phyloP scores from a whole-genome alignment of 2,888 invertebrate species.

The Trichacis sp. region DNA sequence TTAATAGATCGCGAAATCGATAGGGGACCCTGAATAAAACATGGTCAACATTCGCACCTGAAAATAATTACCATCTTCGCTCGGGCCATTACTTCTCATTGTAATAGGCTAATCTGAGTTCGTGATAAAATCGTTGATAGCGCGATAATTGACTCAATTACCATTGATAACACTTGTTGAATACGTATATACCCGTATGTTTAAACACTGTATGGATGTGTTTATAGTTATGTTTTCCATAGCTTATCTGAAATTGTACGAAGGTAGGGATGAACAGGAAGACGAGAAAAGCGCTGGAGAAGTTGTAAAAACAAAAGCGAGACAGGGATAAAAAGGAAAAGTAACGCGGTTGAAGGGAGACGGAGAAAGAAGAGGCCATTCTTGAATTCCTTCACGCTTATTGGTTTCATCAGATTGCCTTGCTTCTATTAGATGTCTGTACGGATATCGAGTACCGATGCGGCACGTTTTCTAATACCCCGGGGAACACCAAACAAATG shows the following conservation, averaged over 20 bases:
- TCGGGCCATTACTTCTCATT: not conserved
- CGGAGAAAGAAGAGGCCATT: conserved; percentile 39
- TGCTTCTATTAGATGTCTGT: conserved; percentile 63
- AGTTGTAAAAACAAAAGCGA: conserved; percentile 32
- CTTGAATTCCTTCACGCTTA: conserved; percentile 66
- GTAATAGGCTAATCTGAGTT: conserved; percentile 16
- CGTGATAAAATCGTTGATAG: conserved; percentile 19
- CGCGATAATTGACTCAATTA: conserved; percentile 30
- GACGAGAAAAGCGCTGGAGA: conserved; percentile 20
- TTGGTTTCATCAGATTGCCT: conserved; percentile 67
- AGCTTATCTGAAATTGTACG: conserved; percentile 34
- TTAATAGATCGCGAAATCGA: no score
- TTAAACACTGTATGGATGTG: conserved; percentile 31
- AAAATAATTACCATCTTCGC: not conserved
- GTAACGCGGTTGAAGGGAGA: conserved; percentile 41
- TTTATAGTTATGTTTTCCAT: conserved; percentile 35
- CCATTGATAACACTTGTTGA: conserved; percentile 28
- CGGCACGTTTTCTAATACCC: conserved; percentile 62
- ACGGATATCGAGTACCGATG: conserved; percentile 57
- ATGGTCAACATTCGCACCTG: not conserved
- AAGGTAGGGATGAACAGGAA: conserved; percentile 28
- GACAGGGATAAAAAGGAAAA: conserved; percentile 36
- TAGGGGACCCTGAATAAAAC: no score
- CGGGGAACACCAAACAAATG: conserved; percentile 62
- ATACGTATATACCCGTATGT: conserved; percentile 21